Evolutionary conservation across 2,888 invertebrate species (phyloP).

Genomic region (Euzophera pinguis): DNA sequence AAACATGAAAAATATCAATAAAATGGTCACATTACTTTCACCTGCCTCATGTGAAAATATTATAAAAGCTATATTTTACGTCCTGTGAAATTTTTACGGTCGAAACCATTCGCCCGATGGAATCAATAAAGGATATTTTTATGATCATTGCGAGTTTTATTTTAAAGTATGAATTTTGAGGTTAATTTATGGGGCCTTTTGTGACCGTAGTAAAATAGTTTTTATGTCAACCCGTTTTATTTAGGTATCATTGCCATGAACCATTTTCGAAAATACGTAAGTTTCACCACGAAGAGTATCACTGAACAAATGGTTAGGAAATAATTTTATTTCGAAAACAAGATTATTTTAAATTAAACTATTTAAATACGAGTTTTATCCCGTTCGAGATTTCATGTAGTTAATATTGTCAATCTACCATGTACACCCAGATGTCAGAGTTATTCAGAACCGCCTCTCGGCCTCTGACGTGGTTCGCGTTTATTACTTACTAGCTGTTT

Average conservation of each 20-base stretch:
- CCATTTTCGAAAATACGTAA: not conserved
- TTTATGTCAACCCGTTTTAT: not conserved
- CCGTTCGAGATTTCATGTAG: too few species aligned
- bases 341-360: too few species aligned
- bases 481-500: too few species aligned
- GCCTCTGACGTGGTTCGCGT: too few species aligned
- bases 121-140: constrained; percentile 8
- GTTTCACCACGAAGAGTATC: not conserved
- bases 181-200: not conserved
- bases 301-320: too few species aligned
- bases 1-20: constrained; percentile 4
- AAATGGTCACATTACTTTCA: not conserved
- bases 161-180: constrained; percentile 4
- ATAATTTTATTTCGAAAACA: too few species aligned
- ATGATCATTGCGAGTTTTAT: constrained; percentile 2
- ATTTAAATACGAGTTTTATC: too few species aligned
- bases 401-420: too few species aligned
- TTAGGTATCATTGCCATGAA: not conserved
- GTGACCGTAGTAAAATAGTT: not conserved
- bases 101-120: not conserved
- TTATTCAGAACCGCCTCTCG: too few species aligned
- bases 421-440: too few species aligned
- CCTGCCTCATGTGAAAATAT: constrained; percentile 4
- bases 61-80: constrained; percentile 17
- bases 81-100: constrained; percentile 23